phyloP scores from a whole-genome alignment of 2,113 vertebrate genomes.

The Corythaixoides concolor region DNA sequence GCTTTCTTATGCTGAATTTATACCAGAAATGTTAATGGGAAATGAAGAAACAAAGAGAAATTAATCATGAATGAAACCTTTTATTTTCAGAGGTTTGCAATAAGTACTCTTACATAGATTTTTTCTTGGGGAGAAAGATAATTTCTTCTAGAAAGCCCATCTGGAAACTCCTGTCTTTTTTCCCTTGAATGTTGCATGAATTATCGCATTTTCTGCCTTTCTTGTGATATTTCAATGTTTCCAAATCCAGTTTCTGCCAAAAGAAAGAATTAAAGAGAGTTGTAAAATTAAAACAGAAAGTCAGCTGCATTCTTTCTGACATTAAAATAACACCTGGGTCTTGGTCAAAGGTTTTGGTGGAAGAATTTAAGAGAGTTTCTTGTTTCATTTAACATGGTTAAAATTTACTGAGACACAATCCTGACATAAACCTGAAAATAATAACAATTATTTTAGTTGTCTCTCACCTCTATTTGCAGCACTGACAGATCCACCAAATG shows the following conservation, averaged over 20 bases:
- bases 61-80: neutral
- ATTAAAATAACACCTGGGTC: neutral
- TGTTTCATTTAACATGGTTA: neutral
- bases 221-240: neutral
- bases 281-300: neutral
- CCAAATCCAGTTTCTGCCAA: neutral
- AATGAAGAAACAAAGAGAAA: conserved; percentile 12
- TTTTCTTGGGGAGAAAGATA: neutral
- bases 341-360: neutral
- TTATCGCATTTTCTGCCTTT: neutral
- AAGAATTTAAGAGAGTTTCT: neutral
- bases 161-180: neutral
- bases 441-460: neutral
- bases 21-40: neutral
- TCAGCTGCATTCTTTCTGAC: neutral
- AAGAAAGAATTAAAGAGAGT: neutral
- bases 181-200: neutral
- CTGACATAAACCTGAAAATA: neutral
- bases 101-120: neutral
- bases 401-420: neutral
- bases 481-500: neutral
- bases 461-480: neutral
- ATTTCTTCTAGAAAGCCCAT: neutral
- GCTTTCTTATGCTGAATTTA: neutral
- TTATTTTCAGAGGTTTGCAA: neutral